Evolutionary conservation across 2,888 invertebrate species (phyloP).

Genomic region (Cybosia mesomella): DNA sequence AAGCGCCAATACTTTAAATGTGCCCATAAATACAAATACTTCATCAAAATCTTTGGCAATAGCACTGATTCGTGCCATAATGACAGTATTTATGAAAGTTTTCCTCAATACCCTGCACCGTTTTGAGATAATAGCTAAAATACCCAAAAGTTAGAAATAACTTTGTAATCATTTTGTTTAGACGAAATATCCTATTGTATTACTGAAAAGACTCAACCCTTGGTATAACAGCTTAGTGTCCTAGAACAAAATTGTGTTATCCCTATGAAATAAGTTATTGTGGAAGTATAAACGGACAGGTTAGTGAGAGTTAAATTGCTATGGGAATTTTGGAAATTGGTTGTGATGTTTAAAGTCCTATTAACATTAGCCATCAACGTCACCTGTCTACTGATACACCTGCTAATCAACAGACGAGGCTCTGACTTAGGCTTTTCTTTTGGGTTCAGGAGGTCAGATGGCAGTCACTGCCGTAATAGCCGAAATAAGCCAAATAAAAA

Average conservation of each 20-base stretch:
- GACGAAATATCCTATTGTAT: background rate
- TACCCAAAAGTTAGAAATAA: slow-evolving; percentile 4
- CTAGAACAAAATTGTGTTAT: slow-evolving; percentile 1
- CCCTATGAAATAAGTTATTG: background rate
- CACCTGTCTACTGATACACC: too few relatives aligned
- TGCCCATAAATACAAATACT: background rate
- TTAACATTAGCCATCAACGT: background rate
- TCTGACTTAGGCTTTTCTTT: too few relatives aligned
- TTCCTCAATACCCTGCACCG: slow-evolving; percentile 1
- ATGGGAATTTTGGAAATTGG: background rate
- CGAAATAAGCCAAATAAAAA: too few relatives aligned
- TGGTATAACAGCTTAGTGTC: background rate
- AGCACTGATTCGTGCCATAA: slow-evolving; percentile 4
- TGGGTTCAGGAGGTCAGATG: too few relatives aligned
- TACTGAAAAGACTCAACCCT: slow-evolving; percentile 3
- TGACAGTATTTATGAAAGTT: background rate
- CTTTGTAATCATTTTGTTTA: slow-evolving; percentile 4
- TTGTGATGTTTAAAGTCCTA: background rate
- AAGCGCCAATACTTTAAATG: background rate
- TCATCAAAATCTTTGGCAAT: slow-evolving; percentile 8
- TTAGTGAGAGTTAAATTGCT: background rate
- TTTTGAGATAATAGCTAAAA: slow-evolving; percentile 2
- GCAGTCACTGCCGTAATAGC: too few relatives aligned
- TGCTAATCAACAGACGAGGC: too few relatives aligned
- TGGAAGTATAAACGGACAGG: background rate